A percentile compares a stretch with the other conserved stretches of the same genome.
These are phyloP conservation scores for Siphonodentalium dalli DNA, from an alignment of 2,888 invertebrate genomes.

Conservation along the genomic window DNA sequence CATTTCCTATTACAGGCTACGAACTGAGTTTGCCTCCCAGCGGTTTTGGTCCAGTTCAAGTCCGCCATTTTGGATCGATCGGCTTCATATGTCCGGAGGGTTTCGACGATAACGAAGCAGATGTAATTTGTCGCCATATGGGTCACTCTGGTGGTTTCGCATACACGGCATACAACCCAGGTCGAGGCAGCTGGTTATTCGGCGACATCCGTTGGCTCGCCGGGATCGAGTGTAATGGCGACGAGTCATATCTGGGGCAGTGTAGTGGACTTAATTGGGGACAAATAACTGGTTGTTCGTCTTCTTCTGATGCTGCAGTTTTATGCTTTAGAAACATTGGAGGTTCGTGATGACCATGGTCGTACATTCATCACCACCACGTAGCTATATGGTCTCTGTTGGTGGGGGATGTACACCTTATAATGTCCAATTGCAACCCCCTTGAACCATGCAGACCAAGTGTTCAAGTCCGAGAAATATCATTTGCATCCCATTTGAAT, in stretches of 20 bases:
- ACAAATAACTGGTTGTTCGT: conserved; percentile 35
- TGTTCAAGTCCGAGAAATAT: no score
- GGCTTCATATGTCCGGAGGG: conserved; percentile 44
- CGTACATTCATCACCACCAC: no score
- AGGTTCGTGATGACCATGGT: no score
- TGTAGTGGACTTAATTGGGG: conserved; percentile 46
- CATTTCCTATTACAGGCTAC: conserved; percentile 32
- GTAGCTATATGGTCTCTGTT: no score
- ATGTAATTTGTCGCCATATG: conserved; percentile 42
- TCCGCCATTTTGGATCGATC: conserved; percentile 40
- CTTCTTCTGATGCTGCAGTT: conserved; percentile 38
- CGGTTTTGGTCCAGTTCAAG: conserved; percentile 35
- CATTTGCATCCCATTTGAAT: no score
- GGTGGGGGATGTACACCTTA: no score
- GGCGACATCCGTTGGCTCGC: conserved; percentile 64
- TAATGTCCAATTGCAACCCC: no score
- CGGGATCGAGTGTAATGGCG: conserved; percentile 44
- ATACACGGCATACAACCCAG: conserved; percentile 29
- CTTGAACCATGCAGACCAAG: no score
- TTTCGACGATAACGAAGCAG: conserved; percentile 46
- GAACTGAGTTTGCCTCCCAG: conserved; percentile 30
- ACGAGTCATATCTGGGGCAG: conserved; percentile 40
- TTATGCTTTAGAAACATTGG: conserved; percentile 43
- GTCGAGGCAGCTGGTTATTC: no score
- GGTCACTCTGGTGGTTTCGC: conserved; percentile 38